Evolutionary conservation across 2,113 vertebrate genomes (phyloP), one percentile per base, ranked within the genome.

Genomic region (Halcyon senegalensis): DNA sequence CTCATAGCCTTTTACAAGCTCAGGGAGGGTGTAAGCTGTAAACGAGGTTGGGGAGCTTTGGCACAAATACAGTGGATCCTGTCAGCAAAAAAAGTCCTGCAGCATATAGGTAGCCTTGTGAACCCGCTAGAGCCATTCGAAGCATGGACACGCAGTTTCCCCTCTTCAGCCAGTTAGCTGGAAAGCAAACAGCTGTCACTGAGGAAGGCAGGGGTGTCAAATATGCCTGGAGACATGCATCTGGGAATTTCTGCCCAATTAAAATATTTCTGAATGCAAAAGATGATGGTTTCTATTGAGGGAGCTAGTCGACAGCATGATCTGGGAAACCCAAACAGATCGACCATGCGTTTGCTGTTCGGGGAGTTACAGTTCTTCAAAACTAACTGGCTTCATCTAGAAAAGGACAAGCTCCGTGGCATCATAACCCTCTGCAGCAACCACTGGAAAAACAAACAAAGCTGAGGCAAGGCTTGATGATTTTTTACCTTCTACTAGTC

Each of bases 191-290:
- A 96, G 92, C 92, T 94, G 93, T 90, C 78, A 83, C 63, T 17
- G 60, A 84, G 37, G 70, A 82, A 93, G 79, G 72, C 87, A 92
- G 75, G 79, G 37, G 82, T 86, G 85, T 90, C 94, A 92, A 63
- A 89, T 94, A 79, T 23, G 90, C 85, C 85, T 86, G 59, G 50
- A 91, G 85, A 93, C 46, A 55, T 2, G 35, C 80, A 86, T 84
- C 69, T 82, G 83, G 96, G 94, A 78, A 96, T 90, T 95, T 90
- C 88, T 96, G 80, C 80, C 76, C 89, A 90, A 94, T 92, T 95
- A 78, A 90, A 94, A 78, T 84, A 87, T 68, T 95, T 95, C 76
- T 78, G 83, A 94, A 87, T 1, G 69, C 80, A 94, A 69, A 94
- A 92, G 83, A 80, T 74, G 83, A 91, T 2, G 13, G 53, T 78